Percentiles rank a stretch among this genome's conserved stretches.
phyloP scores from a whole-genome alignment of 2,888 invertebrate species.

The Philereme vetulata region DNA sequence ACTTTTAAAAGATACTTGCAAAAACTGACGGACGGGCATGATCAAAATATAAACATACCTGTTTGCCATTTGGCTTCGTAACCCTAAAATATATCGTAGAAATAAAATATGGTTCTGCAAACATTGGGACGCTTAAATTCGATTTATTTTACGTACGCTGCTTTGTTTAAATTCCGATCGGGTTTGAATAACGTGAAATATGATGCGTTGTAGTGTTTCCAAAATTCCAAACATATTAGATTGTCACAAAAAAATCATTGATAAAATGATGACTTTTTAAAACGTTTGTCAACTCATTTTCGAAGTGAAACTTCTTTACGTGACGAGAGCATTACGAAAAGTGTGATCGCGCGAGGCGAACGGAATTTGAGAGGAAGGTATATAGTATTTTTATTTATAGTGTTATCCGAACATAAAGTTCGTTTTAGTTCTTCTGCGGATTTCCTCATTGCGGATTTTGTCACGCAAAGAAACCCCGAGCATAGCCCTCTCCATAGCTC shows the following conservation, averaged over 20 bases:
- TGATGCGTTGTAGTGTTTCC: conserved; percentile 5
- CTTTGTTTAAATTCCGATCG: conserved; percentile 25
- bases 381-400: no score
- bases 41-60: neutral
- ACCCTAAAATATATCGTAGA: conserved; percentile 31
- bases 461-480: no score
- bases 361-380: no score
- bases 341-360: no score
- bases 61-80: neutral
- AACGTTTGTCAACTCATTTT: neutral
- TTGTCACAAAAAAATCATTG: neutral
- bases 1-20: neutral
- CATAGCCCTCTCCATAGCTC: no score
- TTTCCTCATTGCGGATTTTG: no score
- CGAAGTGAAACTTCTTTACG: no score
- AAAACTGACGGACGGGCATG: neutral
- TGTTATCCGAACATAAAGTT: no score
- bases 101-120: conserved; percentile 42
- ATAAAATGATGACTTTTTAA: neutral
- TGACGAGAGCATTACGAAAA: no score
- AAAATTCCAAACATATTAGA: conserved; percentile 1
- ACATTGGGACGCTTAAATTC: conserved; percentile 34
- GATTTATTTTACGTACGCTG: conserved; percentile 31
- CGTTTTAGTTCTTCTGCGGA: no score
- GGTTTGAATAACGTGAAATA: conserved; percentile 18